Base-by-base conservation (phyloP, 2,113 vertebrate species). In the Nannospalax galili region DNA sequence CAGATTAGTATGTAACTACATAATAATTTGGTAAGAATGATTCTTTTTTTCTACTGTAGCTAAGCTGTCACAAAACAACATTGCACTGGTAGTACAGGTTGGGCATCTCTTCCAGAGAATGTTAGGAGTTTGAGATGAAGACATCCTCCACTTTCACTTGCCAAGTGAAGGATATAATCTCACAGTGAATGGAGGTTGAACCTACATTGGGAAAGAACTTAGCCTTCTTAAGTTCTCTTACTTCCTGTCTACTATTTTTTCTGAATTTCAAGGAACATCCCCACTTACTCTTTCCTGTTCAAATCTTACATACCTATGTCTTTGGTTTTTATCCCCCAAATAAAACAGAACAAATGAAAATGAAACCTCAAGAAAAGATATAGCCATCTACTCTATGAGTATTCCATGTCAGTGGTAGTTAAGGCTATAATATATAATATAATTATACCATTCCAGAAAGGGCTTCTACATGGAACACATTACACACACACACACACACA, bases 331-430 rank as follows among this genome's bases (percentile, higher is more conserved):
- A 58, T 45, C n/a, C 30, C 9, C 12, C 77, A 88, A 92, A 80
- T 28, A 40, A 79, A 58, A 37, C 26, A 73, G 67, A 88, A 86
- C 52, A 73, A 48, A 52, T 70, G 56, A 78, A 96, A 96, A 90
- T 62, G 40, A 94, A 91, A 42, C 30, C 84, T 80, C 40, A 82
- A 11, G 60, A 91, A 93, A 86, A 94, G 45, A 72, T 64, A 7
- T 9, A 60, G 28, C 0, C 12, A 84, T 60, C 58, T 52, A 88
- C 4, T 4, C 17, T 86, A 73, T 64, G 32, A 3, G 6, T 24
- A 35, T 22, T 74, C 65, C 1, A 30, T 17, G 7, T 72, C 81
- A 93, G 42, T 17, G 26, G 79, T 32, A 16, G 37, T 82, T 74
- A 37, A 90, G 48, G 8, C 17, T 95, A n/a, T 65, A n/a, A n/a